Base-by-base conservation (phyloP, 2,113 vertebrate genomes). In the Bubo bubo region DNA sequence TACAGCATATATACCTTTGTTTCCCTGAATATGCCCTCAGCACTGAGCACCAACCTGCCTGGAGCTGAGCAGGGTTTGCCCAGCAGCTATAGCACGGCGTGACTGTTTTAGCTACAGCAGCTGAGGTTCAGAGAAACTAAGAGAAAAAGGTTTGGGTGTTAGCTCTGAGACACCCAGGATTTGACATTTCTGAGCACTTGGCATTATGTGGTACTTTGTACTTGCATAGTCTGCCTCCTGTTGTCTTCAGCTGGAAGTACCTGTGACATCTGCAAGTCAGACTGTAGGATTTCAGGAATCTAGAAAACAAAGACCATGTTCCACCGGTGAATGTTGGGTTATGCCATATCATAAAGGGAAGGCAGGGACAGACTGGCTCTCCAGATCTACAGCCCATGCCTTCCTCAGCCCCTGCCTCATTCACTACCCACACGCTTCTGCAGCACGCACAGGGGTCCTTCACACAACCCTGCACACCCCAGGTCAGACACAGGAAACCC, bases 161-260 rank as follows among this genome's bases (percentile, higher is more conserved):
- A 24, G 34, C 72, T 67, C 53, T 41, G 47, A 55, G 60, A 28
- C 1, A 9, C 5, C 18, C 52, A 32, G 41, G 35, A 52, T 12
- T 10, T 15, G 39, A 53, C 32, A 16, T 4, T 28, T 43, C 37
- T 2, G 0, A 72, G 58, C 21, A 3, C 19, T 45, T 7, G 32
- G 58, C 2, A 8, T 28, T 16, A 18, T 0, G 0, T 8, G 14
- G 53, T 3, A 34, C 30, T 2, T 68, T 79, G 62, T 16, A 24
- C 35, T 79, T 75, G 79, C 32, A 35, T 45, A 88, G 70, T 43
- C 74, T 90, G 70, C 79, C 12, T 34, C 92, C 89, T 76, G 20
- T 91, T 88, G 86, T 81, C 13, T 1, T 49, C 79, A 56, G n/a
- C 49, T 68, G 75, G 88, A 88, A 56, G 32, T 59, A 64, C 28